These are phyloP conservation scores for Hoplias malabaricus DNA, from an alignment of 2,113 vertebrate genomes.

Conservation along the genomic window DNA sequence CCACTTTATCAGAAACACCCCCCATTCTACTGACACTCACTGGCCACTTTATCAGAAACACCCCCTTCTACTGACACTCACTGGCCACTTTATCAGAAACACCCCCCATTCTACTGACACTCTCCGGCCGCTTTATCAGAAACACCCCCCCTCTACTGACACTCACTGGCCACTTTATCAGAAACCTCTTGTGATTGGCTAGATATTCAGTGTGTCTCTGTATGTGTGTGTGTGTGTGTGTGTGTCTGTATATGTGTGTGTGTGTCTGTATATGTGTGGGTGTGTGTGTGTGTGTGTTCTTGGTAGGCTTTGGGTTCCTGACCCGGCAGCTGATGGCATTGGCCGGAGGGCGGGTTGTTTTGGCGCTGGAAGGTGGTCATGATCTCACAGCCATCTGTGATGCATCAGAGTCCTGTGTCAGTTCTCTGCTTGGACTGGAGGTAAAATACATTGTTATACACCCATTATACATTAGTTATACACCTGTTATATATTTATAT, in stretches of 20 bases:
- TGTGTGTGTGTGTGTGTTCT: not conserved
- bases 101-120: no score
- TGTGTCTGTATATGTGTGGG: slow-evolving; percentile 34
- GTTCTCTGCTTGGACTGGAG: slow-evolving; percentile 87
- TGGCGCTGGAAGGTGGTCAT: slow-evolving; percentile 90
- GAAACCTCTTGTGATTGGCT: no score
- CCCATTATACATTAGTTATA: not conserved
- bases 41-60: no score
- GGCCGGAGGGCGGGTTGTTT: slow-evolving; percentile 85
- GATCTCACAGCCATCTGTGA: slow-evolving; percentile 96
- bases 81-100: no score
- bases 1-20: no score
- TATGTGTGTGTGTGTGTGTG: not conserved
- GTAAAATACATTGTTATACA: slow-evolving; percentile 60
- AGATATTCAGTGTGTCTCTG: no score
- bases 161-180: no score
- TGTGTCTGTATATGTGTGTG: slow-evolving; percentile 20
- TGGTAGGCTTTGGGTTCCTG: slow-evolving; percentile 89
- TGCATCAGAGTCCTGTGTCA: slow-evolving; percentile 90
- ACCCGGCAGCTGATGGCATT: slow-evolving; percentile 90
- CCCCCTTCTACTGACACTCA: no score
- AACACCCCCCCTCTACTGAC: no score
- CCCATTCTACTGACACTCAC: no score
- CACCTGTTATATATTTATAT: no score
- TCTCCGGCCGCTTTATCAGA: no score